Evolutionary conservation across 2,797 vertebrate genomes (phyloP).

Genomic region (Apogon talboti): DNA sequence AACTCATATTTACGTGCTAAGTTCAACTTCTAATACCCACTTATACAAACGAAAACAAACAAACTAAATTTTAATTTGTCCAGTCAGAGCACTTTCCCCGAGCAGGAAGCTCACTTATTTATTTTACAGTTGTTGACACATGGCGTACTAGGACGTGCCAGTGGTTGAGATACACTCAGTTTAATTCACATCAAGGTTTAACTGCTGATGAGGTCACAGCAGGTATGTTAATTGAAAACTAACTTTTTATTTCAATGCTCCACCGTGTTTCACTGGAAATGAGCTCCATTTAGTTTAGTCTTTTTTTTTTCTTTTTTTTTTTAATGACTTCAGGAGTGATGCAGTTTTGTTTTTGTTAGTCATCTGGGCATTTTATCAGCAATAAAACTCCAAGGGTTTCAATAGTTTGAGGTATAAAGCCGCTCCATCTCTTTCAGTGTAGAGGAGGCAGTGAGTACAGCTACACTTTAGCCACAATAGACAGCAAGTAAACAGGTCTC

Average conservation of each 20-base stretch:
- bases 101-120: conserved; percentile 5
- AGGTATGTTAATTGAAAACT: conserved; percentile 25
- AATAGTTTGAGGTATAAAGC: conserved; percentile 5
- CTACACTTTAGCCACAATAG: conserved; percentile 9
- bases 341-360: background rate
- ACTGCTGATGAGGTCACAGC: conserved; percentile 53
- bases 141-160: background rate
- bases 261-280: background rate
- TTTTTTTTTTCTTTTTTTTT: too few relatives aligned
- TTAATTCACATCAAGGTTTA: conserved; percentile 44
- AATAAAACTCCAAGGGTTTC: background rate
- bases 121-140: conserved; percentile 39
- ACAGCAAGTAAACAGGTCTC: background rate
- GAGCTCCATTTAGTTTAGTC: background rate
- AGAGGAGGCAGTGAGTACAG: background rate
- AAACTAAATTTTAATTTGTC: conserved; percentile 18
- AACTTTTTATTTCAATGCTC: conserved; percentile 3
- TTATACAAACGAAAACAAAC: conserved; percentile 23
- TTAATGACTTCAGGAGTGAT: background rate
- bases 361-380: conserved; percentile 3
- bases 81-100: conserved; percentile 15
- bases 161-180: conserved; percentile 10
- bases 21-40: conserved; percentile 1
- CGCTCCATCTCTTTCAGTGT: background rate
- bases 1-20: too few relatives aligned